Conservation (phyloP, 2,113 vertebrate species). For the Heliornis fulica region DNA sequence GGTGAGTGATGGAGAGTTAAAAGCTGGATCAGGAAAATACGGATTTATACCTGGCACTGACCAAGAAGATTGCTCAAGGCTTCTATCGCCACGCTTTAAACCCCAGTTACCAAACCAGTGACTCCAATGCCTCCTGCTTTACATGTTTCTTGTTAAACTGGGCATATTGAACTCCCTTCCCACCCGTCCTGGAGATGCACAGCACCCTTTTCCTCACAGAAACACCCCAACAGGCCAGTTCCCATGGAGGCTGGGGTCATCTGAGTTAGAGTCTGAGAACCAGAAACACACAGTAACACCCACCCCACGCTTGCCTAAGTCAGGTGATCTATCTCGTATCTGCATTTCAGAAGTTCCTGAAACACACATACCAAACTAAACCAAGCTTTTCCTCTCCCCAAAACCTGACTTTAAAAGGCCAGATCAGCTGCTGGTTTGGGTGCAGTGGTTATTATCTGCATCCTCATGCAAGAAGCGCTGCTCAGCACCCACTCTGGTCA, state of each 20-base stretch:
- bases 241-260: background rate
- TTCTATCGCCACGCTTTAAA: background rate
- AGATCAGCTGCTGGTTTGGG: background rate
- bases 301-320: background rate
- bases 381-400: background rate
- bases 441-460: background rate
- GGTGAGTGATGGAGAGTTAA: background rate
- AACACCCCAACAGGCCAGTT: fast-evolving
- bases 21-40: background rate
- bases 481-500: background rate
- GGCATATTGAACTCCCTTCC: background rate
- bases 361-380: background rate
- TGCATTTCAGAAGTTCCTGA: background rate
- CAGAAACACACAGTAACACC: background rate
- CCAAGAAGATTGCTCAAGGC: background rate
- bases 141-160: background rate
- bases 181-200: background rate
- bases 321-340: background rate
- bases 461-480: background rate
- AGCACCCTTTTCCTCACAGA: background rate
- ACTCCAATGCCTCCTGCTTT: background rate
- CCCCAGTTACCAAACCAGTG: background rate
- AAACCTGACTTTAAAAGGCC: background rate
- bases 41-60: background rate
- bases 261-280: background rate